Evolutionary conservation across 2,113 vertebrate genomes (phyloP).

Genomic region (Connochaetes taurinus): DNA sequence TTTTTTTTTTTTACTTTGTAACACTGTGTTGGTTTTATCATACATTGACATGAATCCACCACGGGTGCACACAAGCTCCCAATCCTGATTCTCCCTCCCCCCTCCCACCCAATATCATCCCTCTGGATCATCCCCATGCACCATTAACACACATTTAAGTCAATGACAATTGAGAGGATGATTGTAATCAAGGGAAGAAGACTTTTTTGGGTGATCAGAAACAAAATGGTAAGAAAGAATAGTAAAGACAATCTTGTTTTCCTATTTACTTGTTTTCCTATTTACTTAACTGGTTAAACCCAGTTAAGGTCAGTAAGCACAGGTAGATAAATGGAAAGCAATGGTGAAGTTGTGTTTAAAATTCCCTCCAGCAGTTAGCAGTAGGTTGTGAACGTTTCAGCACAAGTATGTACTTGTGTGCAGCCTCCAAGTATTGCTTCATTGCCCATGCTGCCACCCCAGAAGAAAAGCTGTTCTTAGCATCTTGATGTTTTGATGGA

Average conservation of each 20-base stretch:
- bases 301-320: neutral
- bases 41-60: too few relatives aligned
- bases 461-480: neutral
- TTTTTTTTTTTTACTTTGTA: too few relatives aligned
- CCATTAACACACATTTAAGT: slow-evolving; percentile 1
- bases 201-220: neutral
- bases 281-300: neutral
- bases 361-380: neutral
- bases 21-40: too few relatives aligned
- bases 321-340: neutral
- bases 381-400: neutral
- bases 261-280: neutral
- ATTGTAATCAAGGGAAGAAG: neutral
- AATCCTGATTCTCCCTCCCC: too few relatives aligned
- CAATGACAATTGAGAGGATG: neutral
- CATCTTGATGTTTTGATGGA: neutral
- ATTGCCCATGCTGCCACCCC: neutral
- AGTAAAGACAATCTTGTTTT: neutral
- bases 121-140: too few relatives aligned
- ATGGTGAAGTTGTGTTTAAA: neutral
- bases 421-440: neutral
- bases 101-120: too few relatives aligned
- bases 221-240: neutral
- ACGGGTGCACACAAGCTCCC: too few relatives aligned
- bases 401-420: neutral